These are phyloP conservation scores for Schizothorax lantsangensis DNA, from an alignment of 2,797 vertebrate genomes.

Conservation along the genomic window DNA sequence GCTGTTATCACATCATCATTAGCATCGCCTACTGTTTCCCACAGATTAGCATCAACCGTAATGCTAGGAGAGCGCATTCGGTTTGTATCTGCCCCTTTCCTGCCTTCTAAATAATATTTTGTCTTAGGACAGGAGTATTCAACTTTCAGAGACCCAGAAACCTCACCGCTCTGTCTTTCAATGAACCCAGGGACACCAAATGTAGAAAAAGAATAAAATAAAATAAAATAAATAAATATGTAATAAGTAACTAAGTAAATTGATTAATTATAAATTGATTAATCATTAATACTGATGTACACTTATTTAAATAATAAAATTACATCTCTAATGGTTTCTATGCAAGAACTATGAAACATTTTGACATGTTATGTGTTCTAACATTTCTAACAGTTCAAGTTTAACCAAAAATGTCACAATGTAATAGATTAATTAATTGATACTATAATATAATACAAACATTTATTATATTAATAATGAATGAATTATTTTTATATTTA, in stretches of 20 bases:
- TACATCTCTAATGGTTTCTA: too few relatives aligned
- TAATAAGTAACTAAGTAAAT: not conserved
- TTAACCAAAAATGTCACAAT: not conserved
- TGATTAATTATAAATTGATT: not conserved
- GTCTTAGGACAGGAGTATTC: not conserved
- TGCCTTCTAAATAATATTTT: not conserved
- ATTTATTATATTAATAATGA: too few relatives aligned
- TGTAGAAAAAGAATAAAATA: not conserved
- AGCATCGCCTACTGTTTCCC: not conserved
- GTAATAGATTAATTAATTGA: not conserved
- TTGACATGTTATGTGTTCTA: not conserved
- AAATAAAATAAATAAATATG: not conserved
- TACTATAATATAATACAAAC: too few relatives aligned
- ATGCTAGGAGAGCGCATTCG: not conserved
- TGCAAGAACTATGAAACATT: too few relatives aligned
- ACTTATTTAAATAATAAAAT: too few relatives aligned
- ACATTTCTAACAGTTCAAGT: not conserved
- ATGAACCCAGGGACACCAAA: not conserved
- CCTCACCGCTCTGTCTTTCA: not conserved
- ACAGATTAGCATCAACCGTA: not conserved
- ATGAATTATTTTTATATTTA: too few relatives aligned
- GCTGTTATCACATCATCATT: constrained; percentile 36
- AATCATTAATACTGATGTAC: not conserved
- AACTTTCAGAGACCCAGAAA: not conserved
- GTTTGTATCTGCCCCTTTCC: not conserved